Evolutionary conservation across 2,797 vertebrate species (phyloP).

Genomic region (Cossypha heuglini): DNA sequence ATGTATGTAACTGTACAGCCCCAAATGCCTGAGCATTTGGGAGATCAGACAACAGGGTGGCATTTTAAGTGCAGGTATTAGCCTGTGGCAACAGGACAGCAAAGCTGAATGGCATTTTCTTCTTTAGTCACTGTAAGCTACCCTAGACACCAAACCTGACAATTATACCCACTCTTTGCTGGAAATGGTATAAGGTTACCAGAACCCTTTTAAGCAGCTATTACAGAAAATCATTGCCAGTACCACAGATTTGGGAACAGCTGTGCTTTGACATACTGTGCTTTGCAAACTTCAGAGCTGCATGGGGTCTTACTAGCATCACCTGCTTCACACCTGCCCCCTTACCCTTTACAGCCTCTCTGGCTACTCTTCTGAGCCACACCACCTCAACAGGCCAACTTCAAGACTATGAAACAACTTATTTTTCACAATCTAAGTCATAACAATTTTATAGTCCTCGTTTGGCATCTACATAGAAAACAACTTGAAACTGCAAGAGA

Average conservation of each 20-base stretch:
- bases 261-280: not conserved
- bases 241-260: not conserved
- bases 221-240: not conserved
- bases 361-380: not conserved
- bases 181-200: not conserved
- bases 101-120: not conserved
- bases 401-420: not conserved
- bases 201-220: not conserved
- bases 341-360: not conserved
- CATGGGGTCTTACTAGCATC: not conserved
- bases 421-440: not conserved
- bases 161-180: not conserved
- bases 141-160: not conserved
- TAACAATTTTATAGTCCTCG: not conserved
- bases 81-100: not conserved
- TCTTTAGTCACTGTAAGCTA: not conserved
- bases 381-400: not conserved
- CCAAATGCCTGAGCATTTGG: not conserved
- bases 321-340: not conserved
- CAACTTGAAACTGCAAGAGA: not conserved
- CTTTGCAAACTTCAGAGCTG: not conserved
- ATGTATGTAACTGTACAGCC: fast-evolving
- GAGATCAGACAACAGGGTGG: not conserved
- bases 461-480: not conserved
- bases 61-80: not conserved